Evolutionary conservation across 2,113 vertebrate genomes (phyloP).

Genomic region (Equus quagga): DNA sequence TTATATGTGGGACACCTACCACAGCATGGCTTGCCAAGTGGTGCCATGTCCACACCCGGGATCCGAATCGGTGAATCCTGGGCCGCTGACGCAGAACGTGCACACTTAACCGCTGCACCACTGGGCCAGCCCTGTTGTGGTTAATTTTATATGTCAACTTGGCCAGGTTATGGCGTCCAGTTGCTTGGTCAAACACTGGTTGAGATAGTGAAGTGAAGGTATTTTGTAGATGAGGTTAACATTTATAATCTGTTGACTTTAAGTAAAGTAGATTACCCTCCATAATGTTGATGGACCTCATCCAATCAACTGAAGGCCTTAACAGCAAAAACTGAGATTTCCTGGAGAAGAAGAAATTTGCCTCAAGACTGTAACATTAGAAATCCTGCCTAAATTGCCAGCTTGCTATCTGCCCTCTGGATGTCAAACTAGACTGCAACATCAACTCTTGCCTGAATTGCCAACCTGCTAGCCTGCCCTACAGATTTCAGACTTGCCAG

Average conservation of each 20-base stretch:
- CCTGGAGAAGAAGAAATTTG: background rate
- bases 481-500: background rate
- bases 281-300: background rate
- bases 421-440: background rate
- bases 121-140: too few relatives aligned
- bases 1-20: too few relatives aligned
- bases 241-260: background rate
- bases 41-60: too few relatives aligned
- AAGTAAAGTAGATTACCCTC: background rate
- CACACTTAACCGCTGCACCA: too few relatives aligned
- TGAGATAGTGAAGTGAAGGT: background rate
- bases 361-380: background rate
- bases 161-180: background rate
- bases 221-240: background rate
- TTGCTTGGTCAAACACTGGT: background rate
- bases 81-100: too few relatives aligned
- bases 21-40: too few relatives aligned
- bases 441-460: background rate
- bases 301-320: background rate
- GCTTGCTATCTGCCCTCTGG: background rate
- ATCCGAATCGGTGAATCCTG: too few relatives aligned
- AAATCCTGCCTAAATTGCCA: background rate
- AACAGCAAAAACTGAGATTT: background rate
- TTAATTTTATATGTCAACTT: background rate
- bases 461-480: background rate